phyloP scores from a whole-genome alignment of 2,888 invertebrate genomes.

The Cetonia aurata region DNA sequence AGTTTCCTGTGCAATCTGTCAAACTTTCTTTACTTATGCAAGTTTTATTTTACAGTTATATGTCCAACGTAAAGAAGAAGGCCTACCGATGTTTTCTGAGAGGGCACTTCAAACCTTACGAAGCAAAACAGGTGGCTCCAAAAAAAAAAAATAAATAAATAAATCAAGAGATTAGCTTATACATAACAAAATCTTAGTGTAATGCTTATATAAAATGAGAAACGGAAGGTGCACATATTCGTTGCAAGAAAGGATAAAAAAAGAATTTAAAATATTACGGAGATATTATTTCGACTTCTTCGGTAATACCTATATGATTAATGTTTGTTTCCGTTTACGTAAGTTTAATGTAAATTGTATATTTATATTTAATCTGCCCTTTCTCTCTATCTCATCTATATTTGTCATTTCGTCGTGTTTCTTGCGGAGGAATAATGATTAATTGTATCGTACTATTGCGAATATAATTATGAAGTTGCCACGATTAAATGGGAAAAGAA shows the following conservation, averaged over 20 bases:
- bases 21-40: too few species aligned
- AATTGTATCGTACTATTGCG: conserved; percentile 2
- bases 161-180: conserved; percentile 44
- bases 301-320: conserved; percentile 1
- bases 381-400: conserved; percentile 13
- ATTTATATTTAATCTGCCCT: too few species aligned
- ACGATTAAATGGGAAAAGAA: conserved; percentile 7
- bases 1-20: too few species aligned
- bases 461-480: conserved; percentile 12
- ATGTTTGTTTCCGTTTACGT: conserved; percentile 25
- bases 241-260: conserved; percentile 50
- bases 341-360: neutral
- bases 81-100: neutral
- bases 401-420: conserved; percentile 47
- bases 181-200: conserved; percentile 47
- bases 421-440: conserved; percentile 43
- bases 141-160: conserved; percentile 34
- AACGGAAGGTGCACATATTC: conserved; percentile 51
- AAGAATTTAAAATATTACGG: neutral
- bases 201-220: conserved; percentile 48
- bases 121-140: conserved; percentile 36
- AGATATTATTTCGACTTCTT: conserved; percentile 32
- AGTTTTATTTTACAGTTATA: conserved; percentile 71
- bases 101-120: conserved; percentile 1
- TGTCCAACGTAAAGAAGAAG: conserved; percentile 78